Percentiles rank a stretch among this genome's conserved stretches.
These are phyloP conservation scores for Nothoprocta perdicaria DNA, from an alignment of 2,113 vertebrate genomes.

Conservation along the genomic window DNA sequence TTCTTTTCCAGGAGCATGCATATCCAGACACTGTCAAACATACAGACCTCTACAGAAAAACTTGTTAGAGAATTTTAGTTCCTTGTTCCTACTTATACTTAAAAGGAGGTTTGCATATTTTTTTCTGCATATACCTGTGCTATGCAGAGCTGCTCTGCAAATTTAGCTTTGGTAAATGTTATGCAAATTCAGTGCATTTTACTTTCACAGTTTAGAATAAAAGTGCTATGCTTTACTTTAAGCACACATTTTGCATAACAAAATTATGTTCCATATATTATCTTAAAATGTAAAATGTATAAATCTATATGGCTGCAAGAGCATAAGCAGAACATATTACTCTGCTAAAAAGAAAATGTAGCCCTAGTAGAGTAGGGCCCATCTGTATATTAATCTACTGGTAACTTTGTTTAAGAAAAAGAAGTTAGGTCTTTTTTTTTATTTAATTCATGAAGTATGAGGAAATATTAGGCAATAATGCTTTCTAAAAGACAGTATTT, in stretches of 20 bases:
- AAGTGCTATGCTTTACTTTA: constrained; percentile 39
- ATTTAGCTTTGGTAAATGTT: constrained; percentile 42
- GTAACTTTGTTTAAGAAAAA: constrained; percentile 43
- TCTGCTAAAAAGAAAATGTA: not conserved
- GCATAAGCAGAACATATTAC: constrained; percentile 38
- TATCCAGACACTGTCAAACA: not conserved
- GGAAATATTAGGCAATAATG: constrained; percentile 25
- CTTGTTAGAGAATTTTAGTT: not conserved
- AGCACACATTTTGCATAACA: constrained; percentile 40
- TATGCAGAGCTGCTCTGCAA: not conserved
- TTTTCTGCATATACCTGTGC: not conserved
- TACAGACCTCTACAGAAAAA: not conserved
- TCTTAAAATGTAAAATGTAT: constrained; percentile 48
- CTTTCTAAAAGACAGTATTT: constrained; percentile 19
- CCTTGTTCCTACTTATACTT: not conserved
- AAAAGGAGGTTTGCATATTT: not conserved
- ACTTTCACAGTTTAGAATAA: constrained; percentile 1
- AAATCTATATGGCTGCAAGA: constrained; percentile 21
- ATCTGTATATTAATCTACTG: constrained; percentile 36
- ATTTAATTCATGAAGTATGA: constrained; percentile 22
- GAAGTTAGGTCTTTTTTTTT: not conserved
- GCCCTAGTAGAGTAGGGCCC: not conserved
- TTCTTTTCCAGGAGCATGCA: not conserved
- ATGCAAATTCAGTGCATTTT: constrained; percentile 52
- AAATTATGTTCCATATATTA: constrained; percentile 49